phyloP scores from a whole-genome alignment of 2,797 vertebrate species.

The Pempheris klunzingeri region DNA sequence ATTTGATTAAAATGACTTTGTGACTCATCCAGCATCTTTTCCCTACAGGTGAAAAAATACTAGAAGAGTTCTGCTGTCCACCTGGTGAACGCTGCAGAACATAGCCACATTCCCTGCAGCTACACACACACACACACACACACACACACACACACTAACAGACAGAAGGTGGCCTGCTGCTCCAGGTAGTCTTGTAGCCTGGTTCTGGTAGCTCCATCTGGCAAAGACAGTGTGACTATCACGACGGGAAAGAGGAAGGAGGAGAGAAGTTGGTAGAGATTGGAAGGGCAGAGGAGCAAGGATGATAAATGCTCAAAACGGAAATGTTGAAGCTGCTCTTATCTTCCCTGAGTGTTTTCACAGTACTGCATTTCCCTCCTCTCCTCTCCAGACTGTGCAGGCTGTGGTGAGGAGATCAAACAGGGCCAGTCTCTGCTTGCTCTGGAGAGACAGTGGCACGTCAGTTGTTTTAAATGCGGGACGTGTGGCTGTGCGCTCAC shows the following conservation, averaged over 20 bases:
- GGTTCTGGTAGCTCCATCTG: constrained; percentile 73
- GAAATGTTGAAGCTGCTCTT: constrained; percentile 8
- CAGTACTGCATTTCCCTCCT: not conserved
- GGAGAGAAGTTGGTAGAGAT: constrained; percentile 29
- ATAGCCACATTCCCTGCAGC: constrained; percentile 32
- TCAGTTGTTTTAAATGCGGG: constrained; percentile 97
- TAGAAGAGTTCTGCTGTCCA: constrained; percentile 17
- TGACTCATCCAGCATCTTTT: constrained; percentile 9
- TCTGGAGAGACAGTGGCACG: constrained; percentile 96
- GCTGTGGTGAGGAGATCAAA: constrained; percentile 95
- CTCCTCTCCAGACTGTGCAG: constrained; percentile 89
- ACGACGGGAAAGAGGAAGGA: constrained; percentile 14
- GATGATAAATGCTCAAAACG: constrained; percentile 35
- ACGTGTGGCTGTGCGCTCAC: constrained; percentile 92
- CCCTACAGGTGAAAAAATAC: constrained; percentile 13
- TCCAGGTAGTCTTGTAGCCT: constrained; percentile 60
- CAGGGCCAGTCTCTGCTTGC: constrained; percentile 96
- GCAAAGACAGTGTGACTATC: constrained; percentile 37
- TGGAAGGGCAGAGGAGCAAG: constrained; percentile 30
- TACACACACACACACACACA: constrained; percentile 23
- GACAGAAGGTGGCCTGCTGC: constrained; percentile 59
- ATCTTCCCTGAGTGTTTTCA: constrained; percentile 23
- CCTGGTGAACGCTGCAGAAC: constrained; percentile 38
- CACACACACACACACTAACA: constrained; percentile 32
- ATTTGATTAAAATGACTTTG: constrained; percentile 15